Percentiles rank a stretch among this genome's conserved stretches.
phyloP scores from a whole-genome alignment of 64 coral and sea anemone genomes.

The Montipora sp. region DNA sequence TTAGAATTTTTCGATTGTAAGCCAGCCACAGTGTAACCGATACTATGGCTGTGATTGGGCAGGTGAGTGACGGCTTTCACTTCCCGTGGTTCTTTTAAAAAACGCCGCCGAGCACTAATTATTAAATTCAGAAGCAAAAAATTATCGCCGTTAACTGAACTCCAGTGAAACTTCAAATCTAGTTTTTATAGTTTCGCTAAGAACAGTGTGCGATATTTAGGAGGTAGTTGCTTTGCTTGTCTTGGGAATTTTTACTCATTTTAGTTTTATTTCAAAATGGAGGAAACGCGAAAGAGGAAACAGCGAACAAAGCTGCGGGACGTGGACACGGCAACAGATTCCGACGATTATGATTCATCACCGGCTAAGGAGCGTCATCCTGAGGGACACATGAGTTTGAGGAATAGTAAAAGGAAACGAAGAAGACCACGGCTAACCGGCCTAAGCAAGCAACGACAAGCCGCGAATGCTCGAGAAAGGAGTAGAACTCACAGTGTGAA shows the following conservation, averaged over 20 bases:
- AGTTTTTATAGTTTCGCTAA: neutral
- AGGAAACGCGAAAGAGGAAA: slow-evolving; percentile 45
- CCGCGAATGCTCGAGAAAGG: slow-evolving; percentile 91
- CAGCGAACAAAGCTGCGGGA: neutral
- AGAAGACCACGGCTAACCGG: slow-evolving; percentile 89
- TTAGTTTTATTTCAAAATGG: slow-evolving; percentile 24
- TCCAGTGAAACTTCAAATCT: neutral
- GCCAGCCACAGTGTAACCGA: neutral
- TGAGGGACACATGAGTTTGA: slow-evolving; percentile 71
- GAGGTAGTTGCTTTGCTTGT: neutral
- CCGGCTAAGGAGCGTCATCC: slow-evolving; percentile 16
- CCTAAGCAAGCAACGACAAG: slow-evolving; percentile 96
- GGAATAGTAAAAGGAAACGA: slow-evolving; percentile 64
- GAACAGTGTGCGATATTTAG: neutral
- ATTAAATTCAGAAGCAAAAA: neutral
- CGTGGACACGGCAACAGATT: slow-evolving; percentile 4
- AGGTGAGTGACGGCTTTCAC: neutral
- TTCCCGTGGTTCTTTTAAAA: slow-evolving; percentile 47
- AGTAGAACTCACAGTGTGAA: slow-evolving; percentile 99
- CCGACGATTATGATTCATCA: slow-evolving; percentile 42
- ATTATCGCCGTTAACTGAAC: neutral
- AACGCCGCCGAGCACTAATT: slow-evolving; percentile 21
- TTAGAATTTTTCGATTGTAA: slow-evolving; percentile 8
- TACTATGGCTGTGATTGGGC: neutral
- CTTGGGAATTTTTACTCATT: neutral